These are phyloP conservation scores for Rhynchotus rufescens DNA, from an alignment of 2,797 vertebrate genomes.

Conservation along the genomic window DNA sequence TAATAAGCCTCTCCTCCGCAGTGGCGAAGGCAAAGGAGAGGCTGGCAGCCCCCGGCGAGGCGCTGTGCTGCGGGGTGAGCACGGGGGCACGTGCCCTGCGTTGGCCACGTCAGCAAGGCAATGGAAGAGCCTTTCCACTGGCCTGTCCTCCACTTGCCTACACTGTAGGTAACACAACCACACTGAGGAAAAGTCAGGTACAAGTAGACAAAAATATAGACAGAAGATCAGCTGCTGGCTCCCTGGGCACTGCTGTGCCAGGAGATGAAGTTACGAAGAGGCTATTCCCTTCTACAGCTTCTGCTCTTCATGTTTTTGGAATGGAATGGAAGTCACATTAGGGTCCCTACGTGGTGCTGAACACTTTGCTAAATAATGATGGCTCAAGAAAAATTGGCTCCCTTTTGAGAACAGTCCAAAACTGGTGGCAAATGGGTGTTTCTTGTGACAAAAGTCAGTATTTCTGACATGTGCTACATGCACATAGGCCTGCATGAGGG, in stretches of 20 bases:
- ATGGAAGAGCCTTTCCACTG: not conserved
- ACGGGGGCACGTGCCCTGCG: accelerated
- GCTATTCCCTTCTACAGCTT: not conserved
- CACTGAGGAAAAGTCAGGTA: not conserved
- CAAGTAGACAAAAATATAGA: not conserved
- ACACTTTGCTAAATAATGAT: not conserved
- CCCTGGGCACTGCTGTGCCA: not conserved
- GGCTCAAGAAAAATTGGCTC: not conserved
- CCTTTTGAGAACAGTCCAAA: not conserved
- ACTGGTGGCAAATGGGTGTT: not conserved
- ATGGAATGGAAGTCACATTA: not conserved
- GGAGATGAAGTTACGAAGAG: not conserved
- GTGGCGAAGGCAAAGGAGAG: not conserved
- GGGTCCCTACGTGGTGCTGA: not conserved
- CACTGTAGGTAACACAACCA: not conserved
- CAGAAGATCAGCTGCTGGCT: not conserved
- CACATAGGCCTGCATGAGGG: not conserved
- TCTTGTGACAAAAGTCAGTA: not conserved
- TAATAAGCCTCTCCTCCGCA: slow-evolving; percentile 1
- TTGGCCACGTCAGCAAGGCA: not conserved
- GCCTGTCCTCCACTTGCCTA: not conserved
- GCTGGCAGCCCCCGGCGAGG: not conserved
- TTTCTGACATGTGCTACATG: not conserved
- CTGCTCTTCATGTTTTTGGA: not conserved
- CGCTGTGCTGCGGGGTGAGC: not conserved